phyloP scores from a whole-genome alignment of 2,113 vertebrate genomes.

The Ammodytes dubius region DNA sequence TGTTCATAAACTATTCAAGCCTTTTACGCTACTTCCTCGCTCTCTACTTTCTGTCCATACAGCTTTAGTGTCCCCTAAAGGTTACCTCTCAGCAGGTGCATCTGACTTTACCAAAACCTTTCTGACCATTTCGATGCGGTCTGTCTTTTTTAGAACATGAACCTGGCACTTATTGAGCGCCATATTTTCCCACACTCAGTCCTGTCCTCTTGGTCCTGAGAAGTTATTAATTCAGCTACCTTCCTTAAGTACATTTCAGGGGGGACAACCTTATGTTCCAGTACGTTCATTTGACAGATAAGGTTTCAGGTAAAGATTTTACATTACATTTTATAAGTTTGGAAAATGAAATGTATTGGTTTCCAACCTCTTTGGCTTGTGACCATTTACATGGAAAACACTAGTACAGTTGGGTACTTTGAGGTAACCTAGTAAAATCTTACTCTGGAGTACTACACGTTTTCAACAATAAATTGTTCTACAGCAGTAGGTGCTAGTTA shows the following conservation, averaged over 20 bases:
- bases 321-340: neutral
- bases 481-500: neutral
- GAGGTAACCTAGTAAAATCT: no score
- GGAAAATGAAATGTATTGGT: neutral
- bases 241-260: neutral
- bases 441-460: no score
- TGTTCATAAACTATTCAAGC: constrained; percentile 74
- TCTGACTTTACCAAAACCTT: constrained; percentile 34
- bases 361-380: neutral
- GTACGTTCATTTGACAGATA: neutral
- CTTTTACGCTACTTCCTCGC: constrained; percentile 28
- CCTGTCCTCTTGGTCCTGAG: neutral
- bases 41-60: constrained; percentile 32
- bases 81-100: constrained; percentile 48
- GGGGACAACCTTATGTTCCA: neutral
- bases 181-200: neutral
- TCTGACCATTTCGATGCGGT: neutral
- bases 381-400: neutral
- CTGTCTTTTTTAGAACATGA: constrained; percentile 12
- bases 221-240: neutral
- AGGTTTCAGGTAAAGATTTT: neutral
- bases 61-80: constrained; percentile 38
- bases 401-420: neutral
- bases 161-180: neutral
- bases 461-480: no score